Evolutionary conservation across 2,113 vertebrate species (phyloP).

Genomic region (Rhea americana): DNA sequence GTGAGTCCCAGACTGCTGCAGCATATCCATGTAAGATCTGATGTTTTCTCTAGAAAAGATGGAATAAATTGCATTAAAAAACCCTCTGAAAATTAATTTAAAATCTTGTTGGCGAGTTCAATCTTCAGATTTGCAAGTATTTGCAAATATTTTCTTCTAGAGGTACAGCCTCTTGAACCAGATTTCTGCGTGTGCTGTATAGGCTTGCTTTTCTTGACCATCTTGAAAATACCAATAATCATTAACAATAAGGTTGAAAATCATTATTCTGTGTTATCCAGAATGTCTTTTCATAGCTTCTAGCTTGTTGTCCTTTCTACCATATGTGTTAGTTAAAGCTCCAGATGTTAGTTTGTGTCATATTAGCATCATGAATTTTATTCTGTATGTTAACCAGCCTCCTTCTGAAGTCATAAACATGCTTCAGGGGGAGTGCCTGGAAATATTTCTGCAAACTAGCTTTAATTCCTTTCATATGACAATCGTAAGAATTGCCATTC

Average conservation of each 20-base stretch:
- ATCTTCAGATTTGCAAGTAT: neutral
- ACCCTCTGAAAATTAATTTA: neutral
- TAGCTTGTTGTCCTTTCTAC: neutral
- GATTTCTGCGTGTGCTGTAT: neutral
- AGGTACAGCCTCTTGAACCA: neutral
- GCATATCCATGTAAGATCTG: slow-evolving; percentile 25
- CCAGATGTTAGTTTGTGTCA: neutral
- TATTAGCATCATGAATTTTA: neutral
- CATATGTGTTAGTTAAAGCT: neutral
- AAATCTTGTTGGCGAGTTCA: neutral
- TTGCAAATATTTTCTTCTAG: neutral
- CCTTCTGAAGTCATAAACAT: neutral
- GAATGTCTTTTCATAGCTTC: neutral
- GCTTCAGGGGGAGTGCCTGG: neutral
- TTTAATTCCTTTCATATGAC: neutral
- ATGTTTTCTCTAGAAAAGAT: slow-evolving; percentile 32
- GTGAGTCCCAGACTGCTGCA: slow-evolving; percentile 3
- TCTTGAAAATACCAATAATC: neutral
- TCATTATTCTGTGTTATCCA: neutral
- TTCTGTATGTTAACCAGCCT: neutral
- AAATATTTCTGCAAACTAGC: slow-evolving; percentile 8
- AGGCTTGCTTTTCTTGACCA: neutral
- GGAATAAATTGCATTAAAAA: slow-evolving; percentile 20
- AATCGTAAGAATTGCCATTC: slow-evolving; percentile 10
- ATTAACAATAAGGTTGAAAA: neutral